Conservation (phyloP, 2,797 vertebrate species). For the Lagocephalus sceleratus region DNA sequence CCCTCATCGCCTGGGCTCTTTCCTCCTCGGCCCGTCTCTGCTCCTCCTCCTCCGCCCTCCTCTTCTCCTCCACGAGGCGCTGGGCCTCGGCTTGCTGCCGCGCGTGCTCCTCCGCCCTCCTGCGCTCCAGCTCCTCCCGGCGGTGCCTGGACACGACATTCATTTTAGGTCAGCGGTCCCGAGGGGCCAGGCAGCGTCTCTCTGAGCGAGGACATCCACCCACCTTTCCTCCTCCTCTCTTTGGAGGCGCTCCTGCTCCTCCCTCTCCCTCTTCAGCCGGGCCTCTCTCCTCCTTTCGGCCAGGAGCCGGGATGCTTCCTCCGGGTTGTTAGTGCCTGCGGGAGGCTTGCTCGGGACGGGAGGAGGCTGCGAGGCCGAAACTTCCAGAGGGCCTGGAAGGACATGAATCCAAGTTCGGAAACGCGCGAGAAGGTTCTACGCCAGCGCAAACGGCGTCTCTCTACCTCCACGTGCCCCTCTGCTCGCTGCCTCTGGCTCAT, state of each 20-base stretch:
- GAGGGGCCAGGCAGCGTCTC: background rate
- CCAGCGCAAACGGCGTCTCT: background rate
- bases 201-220: background rate
- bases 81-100: conserved; percentile 79
- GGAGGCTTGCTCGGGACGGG: conserved; percentile 59
- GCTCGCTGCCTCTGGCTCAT: conserved; percentile 1
- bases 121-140: conserved; percentile 80
- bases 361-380: conserved; percentile 18
- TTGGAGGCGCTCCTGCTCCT: conserved; percentile 81
- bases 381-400: conserved; percentile 29
- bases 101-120: conserved; percentile 80
- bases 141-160: conserved; percentile 67
- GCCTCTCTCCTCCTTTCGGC: conserved; percentile 88
- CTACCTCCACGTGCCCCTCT: conserved; percentile 32
- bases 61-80: conserved; percentile 78
- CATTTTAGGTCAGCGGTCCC: background rate
- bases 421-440: background rate
- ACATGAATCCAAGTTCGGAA: background rate
- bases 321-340: conserved; percentile 85
- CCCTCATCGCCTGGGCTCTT: conserved; percentile 76
- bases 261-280: conserved; percentile 85
- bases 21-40: conserved; percentile 78
- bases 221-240: conserved; percentile 57
- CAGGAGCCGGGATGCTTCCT: conserved; percentile 85
- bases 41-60: conserved; percentile 76